These are phyloP conservation scores for Zalophus californianus DNA, from an alignment of 2,797 vertebrate species.

Conservation along the genomic window DNA sequence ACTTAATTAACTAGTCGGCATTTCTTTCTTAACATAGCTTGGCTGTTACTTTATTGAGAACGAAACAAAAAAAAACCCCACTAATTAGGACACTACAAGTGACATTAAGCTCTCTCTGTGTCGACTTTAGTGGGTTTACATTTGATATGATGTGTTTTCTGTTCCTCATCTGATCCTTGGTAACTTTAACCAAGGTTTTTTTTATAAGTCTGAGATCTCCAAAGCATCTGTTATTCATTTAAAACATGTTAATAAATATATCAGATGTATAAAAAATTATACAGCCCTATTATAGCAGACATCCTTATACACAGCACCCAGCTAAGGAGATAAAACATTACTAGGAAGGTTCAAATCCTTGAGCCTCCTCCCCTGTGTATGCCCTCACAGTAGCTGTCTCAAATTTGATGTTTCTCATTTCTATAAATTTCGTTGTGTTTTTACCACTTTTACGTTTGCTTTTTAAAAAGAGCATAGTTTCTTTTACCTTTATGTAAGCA, in stretches of 20 bases:
- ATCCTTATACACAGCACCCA: background rate
- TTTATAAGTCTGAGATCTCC: background rate
- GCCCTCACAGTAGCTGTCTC: background rate
- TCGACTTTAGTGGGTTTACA: background rate
- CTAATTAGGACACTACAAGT: slow-evolving; percentile 55
- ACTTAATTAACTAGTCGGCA: slow-evolving; percentile 37
- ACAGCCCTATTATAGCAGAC: background rate
- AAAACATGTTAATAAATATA: background rate
- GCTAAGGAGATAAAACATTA: background rate
- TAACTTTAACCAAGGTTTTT: background rate
- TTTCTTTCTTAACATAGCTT: slow-evolving; percentile 32
- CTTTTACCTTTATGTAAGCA: background rate
- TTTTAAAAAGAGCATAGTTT: background rate
- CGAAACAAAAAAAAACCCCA: background rate
- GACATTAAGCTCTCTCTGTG: background rate
- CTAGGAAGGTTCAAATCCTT: background rate
- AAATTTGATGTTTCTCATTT: background rate
- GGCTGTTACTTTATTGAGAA: slow-evolving; percentile 1
- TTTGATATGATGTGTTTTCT: background rate
- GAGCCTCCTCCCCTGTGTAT: too few species aligned
- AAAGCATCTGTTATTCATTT: background rate
- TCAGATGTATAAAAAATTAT: background rate
- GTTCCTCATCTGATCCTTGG: background rate
- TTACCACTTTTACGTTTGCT: background rate
- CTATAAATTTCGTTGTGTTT: background rate